These are phyloP conservation scores for Cantharis lateralis DNA, from an alignment of 2,888 invertebrate species.

Conservation along the genomic window DNA sequence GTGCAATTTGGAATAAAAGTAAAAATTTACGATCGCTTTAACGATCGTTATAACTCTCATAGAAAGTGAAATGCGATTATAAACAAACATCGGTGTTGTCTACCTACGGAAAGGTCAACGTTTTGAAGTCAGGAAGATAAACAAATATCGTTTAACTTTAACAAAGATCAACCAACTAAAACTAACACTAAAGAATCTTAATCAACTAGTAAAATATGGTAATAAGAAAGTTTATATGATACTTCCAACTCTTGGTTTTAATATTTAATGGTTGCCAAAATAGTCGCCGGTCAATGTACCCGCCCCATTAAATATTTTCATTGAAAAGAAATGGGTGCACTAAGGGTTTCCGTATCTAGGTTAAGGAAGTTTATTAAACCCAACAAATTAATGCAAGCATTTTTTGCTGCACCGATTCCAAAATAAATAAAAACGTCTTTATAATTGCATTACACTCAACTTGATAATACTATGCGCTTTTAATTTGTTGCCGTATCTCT, in stretches of 20 bases:
- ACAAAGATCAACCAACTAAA: constrained; percentile 22
- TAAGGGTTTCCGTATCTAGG: constrained; percentile 42
- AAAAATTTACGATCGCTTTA: constrained; percentile 21
- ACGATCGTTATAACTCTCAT: constrained; percentile 26
- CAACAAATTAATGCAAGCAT: neutral
- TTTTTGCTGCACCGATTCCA: constrained; percentile 2
- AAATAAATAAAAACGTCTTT: constrained; percentile 29
- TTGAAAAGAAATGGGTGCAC: constrained; percentile 19
- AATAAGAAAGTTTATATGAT: constrained; percentile 34
- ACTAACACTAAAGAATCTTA: constrained; percentile 25
- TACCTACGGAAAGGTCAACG: constrained; percentile 33
- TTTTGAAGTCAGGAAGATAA: constrained; percentile 28
- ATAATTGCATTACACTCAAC: constrained; percentile 22
- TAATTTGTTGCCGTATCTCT: constrained; percentile 38
- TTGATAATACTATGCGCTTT: constrained; percentile 28
- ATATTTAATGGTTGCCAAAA: constrained; percentile 34
- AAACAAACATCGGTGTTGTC: constrained; percentile 30
- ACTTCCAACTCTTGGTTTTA: constrained; percentile 29
- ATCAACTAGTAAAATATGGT: constrained; percentile 23
- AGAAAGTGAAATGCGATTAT: constrained; percentile 33
- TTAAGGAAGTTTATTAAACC: constrained; percentile 40
- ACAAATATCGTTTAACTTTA: constrained; percentile 29
- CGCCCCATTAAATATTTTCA: neutral
- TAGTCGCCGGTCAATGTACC: constrained; percentile 40
- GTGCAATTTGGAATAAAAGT: constrained; percentile 7